Percentiles rank a stretch among this genome's conserved stretches.
phyloP scores from a whole-genome alignment of 2,797 vertebrate genomes.

The Phalloptychus januarius region DNA sequence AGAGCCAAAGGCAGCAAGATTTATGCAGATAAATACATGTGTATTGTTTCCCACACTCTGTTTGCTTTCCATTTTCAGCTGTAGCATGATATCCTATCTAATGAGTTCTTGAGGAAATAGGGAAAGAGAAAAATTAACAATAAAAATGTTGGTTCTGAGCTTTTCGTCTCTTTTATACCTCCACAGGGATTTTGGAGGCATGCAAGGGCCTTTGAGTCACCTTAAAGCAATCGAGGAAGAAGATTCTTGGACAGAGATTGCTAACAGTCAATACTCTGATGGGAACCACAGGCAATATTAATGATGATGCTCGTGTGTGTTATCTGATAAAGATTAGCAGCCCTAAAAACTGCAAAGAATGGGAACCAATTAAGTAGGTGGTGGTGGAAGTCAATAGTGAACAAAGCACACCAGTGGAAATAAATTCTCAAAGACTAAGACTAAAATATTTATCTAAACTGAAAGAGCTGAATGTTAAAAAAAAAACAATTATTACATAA shows the following conservation, averaged over 20 bases:
- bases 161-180: slow-evolving; percentile 15
- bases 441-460: not conserved
- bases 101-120: slow-evolving; percentile 73
- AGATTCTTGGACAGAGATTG: not conserved
- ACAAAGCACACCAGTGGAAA: not conserved
- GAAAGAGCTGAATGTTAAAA: not conserved
- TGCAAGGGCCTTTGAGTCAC: slow-evolving; percentile 41
- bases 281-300: not conserved
- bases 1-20: slow-evolving; percentile 39
- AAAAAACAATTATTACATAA: not conserved
- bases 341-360: not conserved
- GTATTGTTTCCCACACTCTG: slow-evolving; percentile 38
- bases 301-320: not conserved
- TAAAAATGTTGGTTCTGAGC: slow-evolving; percentile 33
- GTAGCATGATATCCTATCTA: slow-evolving; percentile 59
- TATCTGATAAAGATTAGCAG: not conserved
- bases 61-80: slow-evolving; percentile 53
- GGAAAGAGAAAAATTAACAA: slow-evolving; percentile 38
- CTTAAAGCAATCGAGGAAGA: slow-evolving; percentile 22
- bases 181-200: slow-evolving; percentile 34
- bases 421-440: not conserved
- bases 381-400: not conserved
- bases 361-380: not conserved
- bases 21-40: slow-evolving; percentile 51
- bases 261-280: not conserved